A percentile compares a stretch with the other conserved stretches of the same genome.
Conservation (phyloP, 2,888 invertebrate genomes). For the Mythimna albipuncta region DNA sequence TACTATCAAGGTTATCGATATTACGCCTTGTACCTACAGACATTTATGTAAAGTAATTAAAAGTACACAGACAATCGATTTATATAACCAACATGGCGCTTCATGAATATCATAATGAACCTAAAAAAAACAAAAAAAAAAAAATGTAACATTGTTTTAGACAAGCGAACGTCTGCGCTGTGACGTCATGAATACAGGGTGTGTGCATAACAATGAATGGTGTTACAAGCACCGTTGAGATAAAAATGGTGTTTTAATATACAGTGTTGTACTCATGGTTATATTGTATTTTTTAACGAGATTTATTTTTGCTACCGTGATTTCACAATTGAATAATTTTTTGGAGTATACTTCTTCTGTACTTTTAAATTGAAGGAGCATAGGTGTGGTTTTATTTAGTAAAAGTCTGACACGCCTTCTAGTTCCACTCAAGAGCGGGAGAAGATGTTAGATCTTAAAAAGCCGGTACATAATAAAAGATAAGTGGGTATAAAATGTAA, state of each 20-base stretch:
- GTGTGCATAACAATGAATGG: slow-evolving; percentile 63
- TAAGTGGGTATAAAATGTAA: neutral
- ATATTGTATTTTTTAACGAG: slow-evolving; percentile 20
- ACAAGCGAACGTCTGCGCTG: slow-evolving; percentile 51
- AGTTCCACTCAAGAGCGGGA: too few species aligned
- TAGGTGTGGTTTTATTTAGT: too few species aligned
- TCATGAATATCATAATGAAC: slow-evolving; percentile 61
- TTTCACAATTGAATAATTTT: slow-evolving; percentile 1
- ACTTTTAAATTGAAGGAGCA: too few species aligned
- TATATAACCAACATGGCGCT: slow-evolving; percentile 44
- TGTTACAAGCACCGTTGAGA: slow-evolving; percentile 47
- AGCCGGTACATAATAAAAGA: neutral
- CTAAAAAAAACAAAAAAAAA: slow-evolving; percentile 38
- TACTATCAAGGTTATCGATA: neutral
- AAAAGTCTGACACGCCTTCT: too few species aligned
- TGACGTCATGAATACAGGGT: slow-evolving; percentile 49
- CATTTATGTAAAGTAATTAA: slow-evolving; percentile 25
- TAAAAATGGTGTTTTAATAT: slow-evolving; percentile 53
- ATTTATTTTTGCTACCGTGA: slow-evolving; percentile 10
- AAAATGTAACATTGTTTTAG: slow-evolving; percentile 63
- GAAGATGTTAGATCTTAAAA: too few species aligned
- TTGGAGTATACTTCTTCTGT: neutral
- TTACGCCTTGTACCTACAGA: neutral
- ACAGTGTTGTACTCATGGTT: slow-evolving; percentile 23
- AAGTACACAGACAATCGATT: slow-evolving; percentile 44